Evolutionary conservation across 2,797 vertebrate genomes (phyloP).

Genomic region (Notolepis coatsorum): DNA sequence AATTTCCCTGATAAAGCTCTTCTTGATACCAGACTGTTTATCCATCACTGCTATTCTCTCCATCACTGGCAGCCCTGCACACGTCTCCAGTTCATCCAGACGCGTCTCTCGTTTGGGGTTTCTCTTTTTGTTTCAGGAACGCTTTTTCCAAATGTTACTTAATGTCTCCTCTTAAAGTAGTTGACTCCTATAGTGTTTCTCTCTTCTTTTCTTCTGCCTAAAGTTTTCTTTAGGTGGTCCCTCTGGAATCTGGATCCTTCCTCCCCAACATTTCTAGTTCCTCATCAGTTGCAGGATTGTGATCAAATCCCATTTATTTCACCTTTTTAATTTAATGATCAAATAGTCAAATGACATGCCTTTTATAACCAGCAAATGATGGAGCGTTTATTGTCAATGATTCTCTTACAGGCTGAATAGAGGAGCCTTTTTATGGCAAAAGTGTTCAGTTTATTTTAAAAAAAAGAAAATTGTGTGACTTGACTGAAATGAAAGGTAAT

Average conservation of each 20-base stretch:
- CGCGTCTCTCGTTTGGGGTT: neutral
- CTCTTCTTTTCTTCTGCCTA: slow-evolving; percentile 5
- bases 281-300: slow-evolving; percentile 13
- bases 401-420: neutral
- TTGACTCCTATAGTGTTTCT: neutral
- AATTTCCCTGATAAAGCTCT: neutral
- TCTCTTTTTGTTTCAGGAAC: slow-evolving; percentile 30
- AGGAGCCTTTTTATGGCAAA: neutral
- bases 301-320: slow-evolving; percentile 17
- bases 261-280: neutral
- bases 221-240: slow-evolving; percentile 21
- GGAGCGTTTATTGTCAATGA: neutral
- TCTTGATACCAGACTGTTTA: neutral
- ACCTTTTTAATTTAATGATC: too few relatives aligned
- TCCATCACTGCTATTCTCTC: neutral
- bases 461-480: neutral
- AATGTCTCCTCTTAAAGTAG: neutral
- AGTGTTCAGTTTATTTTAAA: neutral
- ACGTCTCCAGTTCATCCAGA: slow-evolving; percentile 12
- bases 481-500: slow-evolving; percentile 15
- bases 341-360: too few relatives aligned
- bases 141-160: neutral
- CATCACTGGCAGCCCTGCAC: neutral
- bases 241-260: neutral
- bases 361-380: neutral